phyloP scores from a whole-genome alignment of 2,797 vertebrate species.

The Limosa lapponica region DNA sequence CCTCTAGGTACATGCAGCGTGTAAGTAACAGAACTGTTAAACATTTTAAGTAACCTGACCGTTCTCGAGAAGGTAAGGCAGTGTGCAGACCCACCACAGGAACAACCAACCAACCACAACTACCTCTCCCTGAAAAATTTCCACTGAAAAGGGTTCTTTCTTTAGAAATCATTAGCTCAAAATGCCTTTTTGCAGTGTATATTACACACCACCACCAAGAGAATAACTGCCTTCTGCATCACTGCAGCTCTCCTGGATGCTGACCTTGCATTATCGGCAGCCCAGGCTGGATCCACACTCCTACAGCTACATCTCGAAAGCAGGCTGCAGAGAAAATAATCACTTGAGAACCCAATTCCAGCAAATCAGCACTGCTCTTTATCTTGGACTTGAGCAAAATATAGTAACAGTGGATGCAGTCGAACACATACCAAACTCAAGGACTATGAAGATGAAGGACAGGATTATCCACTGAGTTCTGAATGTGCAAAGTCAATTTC shows the following conservation, averaged over 20 bases:
- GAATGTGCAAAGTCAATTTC: neutral
- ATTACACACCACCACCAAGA: neutral
- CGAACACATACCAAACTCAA: neutral
- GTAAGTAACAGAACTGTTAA: neutral
- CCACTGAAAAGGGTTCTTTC: neutral
- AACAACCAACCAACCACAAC: neutral
- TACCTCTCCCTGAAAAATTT: neutral
- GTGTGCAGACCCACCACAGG: neutral
- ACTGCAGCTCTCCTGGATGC: neutral
- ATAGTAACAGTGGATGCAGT: neutral
- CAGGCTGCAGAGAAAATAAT: neutral
- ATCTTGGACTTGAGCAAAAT: neutral
- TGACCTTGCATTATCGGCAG: neutral
- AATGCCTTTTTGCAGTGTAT: neutral
- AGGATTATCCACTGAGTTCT: neutral
- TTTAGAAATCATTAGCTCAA: neutral
- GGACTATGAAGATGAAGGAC: neutral
- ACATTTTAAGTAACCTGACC: neutral
- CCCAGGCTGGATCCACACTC: neutral
- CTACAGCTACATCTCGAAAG: neutral
- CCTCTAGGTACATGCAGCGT: fast-evolving
- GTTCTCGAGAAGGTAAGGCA: neutral
- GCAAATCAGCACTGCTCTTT: neutral
- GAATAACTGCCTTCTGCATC: neutral
- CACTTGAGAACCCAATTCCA: neutral